phyloP scores from a whole-genome alignment of 2,888 invertebrate species.

The Allolobophora icterica region DNA sequence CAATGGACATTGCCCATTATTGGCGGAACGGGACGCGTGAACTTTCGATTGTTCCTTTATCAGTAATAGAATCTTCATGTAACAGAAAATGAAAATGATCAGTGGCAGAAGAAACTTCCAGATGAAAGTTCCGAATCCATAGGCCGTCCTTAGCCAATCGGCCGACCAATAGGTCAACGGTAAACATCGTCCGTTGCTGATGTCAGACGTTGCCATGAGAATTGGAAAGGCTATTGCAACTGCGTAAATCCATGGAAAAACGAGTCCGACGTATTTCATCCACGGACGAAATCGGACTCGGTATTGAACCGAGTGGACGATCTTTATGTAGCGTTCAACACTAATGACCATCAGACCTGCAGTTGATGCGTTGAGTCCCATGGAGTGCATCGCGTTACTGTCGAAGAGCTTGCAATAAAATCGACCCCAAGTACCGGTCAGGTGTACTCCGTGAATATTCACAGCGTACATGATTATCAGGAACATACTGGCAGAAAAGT shows the following conservation, averaged over 20 bases:
- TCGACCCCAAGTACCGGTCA: neutral
- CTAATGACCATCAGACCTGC: neutral
- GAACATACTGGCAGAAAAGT: constrained; percentile 8
- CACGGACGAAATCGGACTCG: neutral
- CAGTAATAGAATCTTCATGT: neutral
- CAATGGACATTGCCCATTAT: too few relatives aligned
- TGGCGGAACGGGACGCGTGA: too few relatives aligned
- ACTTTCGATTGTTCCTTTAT: too few relatives aligned
- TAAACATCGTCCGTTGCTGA: too few relatives aligned
- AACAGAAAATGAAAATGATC: neutral
- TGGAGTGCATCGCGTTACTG: neutral
- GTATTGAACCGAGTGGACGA: neutral
- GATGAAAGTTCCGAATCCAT: neutral
- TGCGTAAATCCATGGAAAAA: neutral
- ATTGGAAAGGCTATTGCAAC: neutral
- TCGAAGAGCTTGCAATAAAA: neutral
- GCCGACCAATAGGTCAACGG: neutral
- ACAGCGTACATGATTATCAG: constrained; percentile 2
- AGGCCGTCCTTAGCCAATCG: neutral
- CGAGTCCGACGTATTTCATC: neutral
- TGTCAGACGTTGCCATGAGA: too few relatives aligned
- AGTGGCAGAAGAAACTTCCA: neutral
- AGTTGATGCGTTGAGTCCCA: neutral
- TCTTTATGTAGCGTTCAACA: neutral
- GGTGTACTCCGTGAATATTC: neutral